A percentile compares a stretch with the other conserved stretches of the same genome.
These are phyloP conservation scores for Prenolepis imparis DNA, from an alignment of 2,888 invertebrate species.

Conservation along the genomic window DNA sequence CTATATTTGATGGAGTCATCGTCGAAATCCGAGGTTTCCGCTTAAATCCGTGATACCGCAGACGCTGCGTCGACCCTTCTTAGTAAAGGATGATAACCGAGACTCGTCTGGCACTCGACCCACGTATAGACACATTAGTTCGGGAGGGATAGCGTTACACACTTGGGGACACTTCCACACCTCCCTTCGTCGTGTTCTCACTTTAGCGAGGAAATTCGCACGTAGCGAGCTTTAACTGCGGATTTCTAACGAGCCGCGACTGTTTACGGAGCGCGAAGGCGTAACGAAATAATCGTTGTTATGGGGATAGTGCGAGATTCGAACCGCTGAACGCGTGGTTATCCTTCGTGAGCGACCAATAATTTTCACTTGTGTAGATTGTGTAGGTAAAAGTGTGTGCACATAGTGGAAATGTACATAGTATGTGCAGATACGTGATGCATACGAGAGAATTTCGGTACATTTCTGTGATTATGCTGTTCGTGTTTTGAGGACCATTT, in stretches of 20 bases:
- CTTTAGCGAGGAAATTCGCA: constrained; percentile 71
- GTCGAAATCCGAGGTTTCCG: constrained; percentile 54
- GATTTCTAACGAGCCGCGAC: constrained; percentile 71
- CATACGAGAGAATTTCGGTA: constrained; percentile 34
- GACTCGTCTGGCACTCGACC: constrained; percentile 61
- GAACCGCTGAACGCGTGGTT: constrained; percentile 51
- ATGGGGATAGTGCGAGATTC: constrained; percentile 23
- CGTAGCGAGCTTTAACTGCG: constrained; percentile 57
- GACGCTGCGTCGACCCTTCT: constrained; percentile 43
- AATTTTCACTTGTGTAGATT: constrained; percentile 40
- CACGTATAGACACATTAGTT: constrained; percentile 65
- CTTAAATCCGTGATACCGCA: constrained; percentile 70
- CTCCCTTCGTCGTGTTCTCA: constrained; percentile 59
- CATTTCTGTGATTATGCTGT: constrained; percentile 47
- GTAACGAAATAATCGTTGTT: constrained; percentile 66
- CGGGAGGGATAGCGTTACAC: constrained; percentile 43
- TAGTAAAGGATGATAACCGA: constrained; percentile 64
- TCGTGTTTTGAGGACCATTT: constrained; percentile 37
- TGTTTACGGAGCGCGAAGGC: constrained; percentile 57
- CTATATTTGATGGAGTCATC: constrained; percentile 66
- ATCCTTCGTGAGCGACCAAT: constrained; percentile 44
- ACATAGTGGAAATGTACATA: background rate
- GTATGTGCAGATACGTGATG: background rate
- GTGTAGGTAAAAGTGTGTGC: background rate
- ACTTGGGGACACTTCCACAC: constrained; percentile 41